Evolutionary conservation across 1,140 invertebrate species (phyloP).

Genomic region (Holotrichia oblita): DNA sequence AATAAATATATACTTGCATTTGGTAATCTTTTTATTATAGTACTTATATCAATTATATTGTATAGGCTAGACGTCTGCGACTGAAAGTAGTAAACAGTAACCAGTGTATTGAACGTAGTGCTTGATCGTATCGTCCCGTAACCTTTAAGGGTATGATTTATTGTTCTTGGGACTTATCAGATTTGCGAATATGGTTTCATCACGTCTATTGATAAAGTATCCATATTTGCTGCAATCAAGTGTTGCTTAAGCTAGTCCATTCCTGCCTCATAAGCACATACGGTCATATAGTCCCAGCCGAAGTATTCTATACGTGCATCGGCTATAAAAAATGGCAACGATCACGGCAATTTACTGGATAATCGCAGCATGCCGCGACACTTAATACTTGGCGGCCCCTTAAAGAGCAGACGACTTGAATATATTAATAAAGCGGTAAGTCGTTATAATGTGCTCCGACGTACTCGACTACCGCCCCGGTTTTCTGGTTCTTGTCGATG

Average conservation of each 20-base stretch:
- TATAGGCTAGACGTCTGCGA: no score
- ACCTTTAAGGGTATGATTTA: no score
- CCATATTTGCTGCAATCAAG: not conserved
- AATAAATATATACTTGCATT: no score
- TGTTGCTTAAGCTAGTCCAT: not conserved
- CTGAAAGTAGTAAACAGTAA: no score
- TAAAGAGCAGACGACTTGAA: slow-evolving; percentile 45
- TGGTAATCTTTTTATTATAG: no score
- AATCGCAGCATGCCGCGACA: slow-evolving; percentile 46
- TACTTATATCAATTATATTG: no score
- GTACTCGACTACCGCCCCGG: slow-evolving; percentile 7
- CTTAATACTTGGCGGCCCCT: slow-evolving; percentile 47
- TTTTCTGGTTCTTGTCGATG: not conserved
- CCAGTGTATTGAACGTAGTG: no score
- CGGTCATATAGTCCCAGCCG: not conserved
- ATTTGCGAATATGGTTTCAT: no score
- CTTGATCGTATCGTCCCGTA: no score
- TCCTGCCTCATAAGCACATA: not conserved
- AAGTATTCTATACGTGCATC: slow-evolving; percentile 1
- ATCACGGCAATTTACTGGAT: slow-evolving; percentile 40
- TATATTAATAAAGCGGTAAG: slow-evolving; percentile 49
- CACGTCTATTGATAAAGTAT: not conserved
- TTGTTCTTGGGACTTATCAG: no score
- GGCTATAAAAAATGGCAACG: slow-evolving; percentile 38
- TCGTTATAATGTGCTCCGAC: slow-evolving; percentile 42